phyloP scores from a whole-genome alignment of 1,140 invertebrate genomes.

The Metopolophium dirhodum region DNA sequence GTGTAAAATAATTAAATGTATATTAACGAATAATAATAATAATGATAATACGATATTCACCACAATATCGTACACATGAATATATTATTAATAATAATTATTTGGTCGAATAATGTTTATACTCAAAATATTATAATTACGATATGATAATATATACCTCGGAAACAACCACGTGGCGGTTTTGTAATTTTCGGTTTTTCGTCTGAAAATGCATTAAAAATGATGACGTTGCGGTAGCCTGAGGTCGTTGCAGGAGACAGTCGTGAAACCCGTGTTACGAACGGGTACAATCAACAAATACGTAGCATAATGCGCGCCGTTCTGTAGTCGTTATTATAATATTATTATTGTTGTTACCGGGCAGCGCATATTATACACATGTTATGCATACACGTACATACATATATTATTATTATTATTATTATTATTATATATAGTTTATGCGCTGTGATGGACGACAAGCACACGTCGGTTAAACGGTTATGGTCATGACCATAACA shows the following conservation, averaged over 20 bases:
- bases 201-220: not conserved
- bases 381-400: no score
- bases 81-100: not conserved
- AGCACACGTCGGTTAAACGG: conserved; percentile 8
- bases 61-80: no score
- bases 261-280: not conserved
- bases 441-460: not conserved
- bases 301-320: not conserved
- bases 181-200: not conserved
- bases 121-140: not conserved
- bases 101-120: not conserved
- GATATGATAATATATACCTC: not conserved
- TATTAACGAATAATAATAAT: not conserved
- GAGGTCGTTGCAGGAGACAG: not conserved
- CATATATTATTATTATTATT: no score
- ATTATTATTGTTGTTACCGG: not conserved
- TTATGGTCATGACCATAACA: conserved; percentile 3
- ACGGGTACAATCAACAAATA: not conserved
- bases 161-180: not conserved
- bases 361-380: not conserved
- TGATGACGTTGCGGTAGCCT: not conserved
- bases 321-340: not conserved
- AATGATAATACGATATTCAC: not conserved
- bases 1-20: not conserved
- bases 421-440: not conserved